Evolutionary conservation across 2,888 invertebrate species (phyloP).

Genomic region (Callyntrura sp.): DNA sequence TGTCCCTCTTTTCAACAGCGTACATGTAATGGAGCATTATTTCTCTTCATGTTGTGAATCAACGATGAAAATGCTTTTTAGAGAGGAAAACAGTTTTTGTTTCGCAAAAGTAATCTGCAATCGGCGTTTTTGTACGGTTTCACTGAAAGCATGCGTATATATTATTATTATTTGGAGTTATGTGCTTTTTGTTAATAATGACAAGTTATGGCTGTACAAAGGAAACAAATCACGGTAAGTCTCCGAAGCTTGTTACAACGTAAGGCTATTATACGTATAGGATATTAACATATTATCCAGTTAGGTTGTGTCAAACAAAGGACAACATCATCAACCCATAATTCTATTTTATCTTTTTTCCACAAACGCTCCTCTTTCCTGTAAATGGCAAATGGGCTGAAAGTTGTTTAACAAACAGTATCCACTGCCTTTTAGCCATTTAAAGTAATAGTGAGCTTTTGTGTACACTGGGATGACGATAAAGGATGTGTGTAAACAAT

Average conservation of each 20-base stretch:
- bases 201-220: no score
- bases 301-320: no score
- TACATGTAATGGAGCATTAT: no score
- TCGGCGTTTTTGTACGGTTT: slow-evolving; percentile 7
- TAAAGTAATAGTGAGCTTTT: slow-evolving; percentile 36
- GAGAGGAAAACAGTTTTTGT: not conserved
- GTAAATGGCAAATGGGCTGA: slow-evolving; percentile 12
- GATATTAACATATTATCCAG: no score
- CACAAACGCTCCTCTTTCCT: not conserved
- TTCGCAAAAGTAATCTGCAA: slow-evolving; percentile 4
- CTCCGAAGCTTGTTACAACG: no score
- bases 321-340: no score
- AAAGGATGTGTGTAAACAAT: slow-evolving; percentile 55
- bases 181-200: no score
- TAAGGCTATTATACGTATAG: no score
- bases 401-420: slow-evolving; percentile 17
- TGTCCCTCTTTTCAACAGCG: not conserved
- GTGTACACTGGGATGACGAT: slow-evolving; percentile 4
- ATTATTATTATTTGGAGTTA: no score
- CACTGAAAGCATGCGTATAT: not conserved
- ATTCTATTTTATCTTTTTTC: slow-evolving; percentile 6
- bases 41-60: no score
- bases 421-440: slow-evolving; percentile 36
- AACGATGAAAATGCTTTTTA: slow-evolving; percentile 28
- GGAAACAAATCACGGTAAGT: no score